phyloP scores from a whole-genome alignment of 92 coral and sea anemone genomes.

The Blastomussa wellsi region DNA sequence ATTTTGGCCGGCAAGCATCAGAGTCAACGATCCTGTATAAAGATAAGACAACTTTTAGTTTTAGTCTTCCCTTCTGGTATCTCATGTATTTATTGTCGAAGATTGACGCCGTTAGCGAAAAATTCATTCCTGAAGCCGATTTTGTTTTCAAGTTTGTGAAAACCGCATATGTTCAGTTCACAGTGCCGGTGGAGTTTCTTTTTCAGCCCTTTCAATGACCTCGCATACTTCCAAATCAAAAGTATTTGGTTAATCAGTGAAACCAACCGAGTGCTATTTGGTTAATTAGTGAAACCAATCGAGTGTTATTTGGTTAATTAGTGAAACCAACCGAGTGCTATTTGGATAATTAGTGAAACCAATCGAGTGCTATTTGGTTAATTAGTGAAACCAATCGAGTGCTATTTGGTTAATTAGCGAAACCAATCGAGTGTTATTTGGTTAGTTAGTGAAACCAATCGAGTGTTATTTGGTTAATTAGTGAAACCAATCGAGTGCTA shows the following conservation, averaged over 20 bases:
- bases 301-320: background rate
- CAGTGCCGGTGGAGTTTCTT: no score
- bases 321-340: background rate
- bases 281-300: background rate
- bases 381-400: background rate
- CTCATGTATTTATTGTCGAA: no score
- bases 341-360: background rate
- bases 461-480: no score
- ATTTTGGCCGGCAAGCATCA: constrained; percentile 19
- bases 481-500: no score
- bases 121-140: no score
- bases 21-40: constrained; percentile 21
- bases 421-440: background rate
- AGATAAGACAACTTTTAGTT: background rate
- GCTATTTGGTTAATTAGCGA: background rate
- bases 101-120: no score
- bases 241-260: background rate
- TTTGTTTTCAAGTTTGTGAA: no score
- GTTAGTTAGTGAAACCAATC: no score
- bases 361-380: background rate
- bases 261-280: background rate
- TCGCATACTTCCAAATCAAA: no score
- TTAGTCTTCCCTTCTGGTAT: no score
- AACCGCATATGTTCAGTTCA: no score
- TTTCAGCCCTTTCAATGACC: no score